Percentiles rank a stretch among this genome's conserved stretches.
Conservation (phyloP, 2,797 vertebrate species). For the Onychomys arenicola region DNA sequence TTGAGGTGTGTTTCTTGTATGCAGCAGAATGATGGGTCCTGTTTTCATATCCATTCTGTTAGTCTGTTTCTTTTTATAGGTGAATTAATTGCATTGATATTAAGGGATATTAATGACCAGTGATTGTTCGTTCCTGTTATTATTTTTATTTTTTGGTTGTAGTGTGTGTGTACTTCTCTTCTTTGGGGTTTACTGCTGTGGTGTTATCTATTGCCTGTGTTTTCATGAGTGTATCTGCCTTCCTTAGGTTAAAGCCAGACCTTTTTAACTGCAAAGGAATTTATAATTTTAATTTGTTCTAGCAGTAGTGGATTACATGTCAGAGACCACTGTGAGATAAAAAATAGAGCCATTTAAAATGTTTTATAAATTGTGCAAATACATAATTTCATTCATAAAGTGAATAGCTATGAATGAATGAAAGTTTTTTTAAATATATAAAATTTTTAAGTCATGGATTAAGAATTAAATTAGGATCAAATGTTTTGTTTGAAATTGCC, state of each 20-base stretch:
- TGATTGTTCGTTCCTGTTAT: too few species aligned
- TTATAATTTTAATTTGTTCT: slow-evolving; percentile 36
- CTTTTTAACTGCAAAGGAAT: not conserved
- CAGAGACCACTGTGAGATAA: not conserved
- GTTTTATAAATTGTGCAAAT: not conserved
- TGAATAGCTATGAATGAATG: not conserved
- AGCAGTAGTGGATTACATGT: not conserved
- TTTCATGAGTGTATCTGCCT: too few species aligned
- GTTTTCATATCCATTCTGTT: too few species aligned
- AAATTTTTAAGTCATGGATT: not conserved
- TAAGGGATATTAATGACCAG: too few species aligned
- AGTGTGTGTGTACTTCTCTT: too few species aligned
- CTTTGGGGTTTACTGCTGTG: too few species aligned
- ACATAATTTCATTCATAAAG: not conserved
- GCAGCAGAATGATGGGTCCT: too few species aligned
- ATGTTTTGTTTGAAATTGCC: not conserved
- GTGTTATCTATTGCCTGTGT: too few species aligned
- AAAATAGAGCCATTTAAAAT: not conserved
- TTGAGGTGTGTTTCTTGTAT: too few species aligned
- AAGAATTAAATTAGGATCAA: not conserved
- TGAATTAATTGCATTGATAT: too few species aligned
- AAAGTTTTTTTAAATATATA: not conserved
- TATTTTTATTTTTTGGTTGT: too few species aligned
- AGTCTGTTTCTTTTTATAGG: too few species aligned
- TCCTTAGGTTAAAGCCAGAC: not conserved